Evolutionary conservation across 2,113 vertebrate genomes (phyloP).

Genomic region (Carassius gibelio): DNA sequence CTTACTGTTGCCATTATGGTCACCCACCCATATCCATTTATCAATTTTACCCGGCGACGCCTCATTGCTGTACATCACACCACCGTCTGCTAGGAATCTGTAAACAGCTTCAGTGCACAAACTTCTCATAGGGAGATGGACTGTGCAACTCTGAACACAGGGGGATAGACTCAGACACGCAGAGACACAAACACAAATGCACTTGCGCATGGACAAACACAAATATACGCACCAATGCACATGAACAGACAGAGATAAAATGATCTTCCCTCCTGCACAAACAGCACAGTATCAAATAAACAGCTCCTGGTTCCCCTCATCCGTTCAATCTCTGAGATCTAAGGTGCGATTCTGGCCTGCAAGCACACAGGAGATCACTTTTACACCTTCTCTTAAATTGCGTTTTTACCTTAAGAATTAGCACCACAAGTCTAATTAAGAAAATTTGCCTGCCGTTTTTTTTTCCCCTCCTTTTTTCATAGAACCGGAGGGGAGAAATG

Average conservation of each 20-base stretch:
- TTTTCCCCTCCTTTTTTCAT: constrained; percentile 50
- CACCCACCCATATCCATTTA: constrained; percentile 58
- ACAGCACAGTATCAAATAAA: constrained; percentile 50
- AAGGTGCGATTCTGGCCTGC: constrained; percentile 70
- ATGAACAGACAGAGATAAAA: not conserved
- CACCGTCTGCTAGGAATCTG: constrained; percentile 50
- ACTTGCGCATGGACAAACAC: not conserved
- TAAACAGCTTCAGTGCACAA: constrained; percentile 54
- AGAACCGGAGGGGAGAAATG: constrained; percentile 87
- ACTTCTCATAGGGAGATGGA: constrained; percentile 15
- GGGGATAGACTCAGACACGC: constrained; percentile 1
- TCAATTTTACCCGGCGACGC: constrained; percentile 54
- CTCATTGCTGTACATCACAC: constrained; percentile 53
- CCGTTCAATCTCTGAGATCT: constrained; percentile 61
- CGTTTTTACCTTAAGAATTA: constrained; percentile 92
- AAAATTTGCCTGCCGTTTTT: constrained; percentile 92
- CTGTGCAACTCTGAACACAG: not conserved
- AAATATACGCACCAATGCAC: not conserved
- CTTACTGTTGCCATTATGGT: constrained; percentile 57
- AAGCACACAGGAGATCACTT: constrained; percentile 90
- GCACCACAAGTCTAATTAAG: constrained; percentile 95
- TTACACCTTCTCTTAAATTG: constrained; percentile 83
- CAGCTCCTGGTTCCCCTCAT: constrained; percentile 23
- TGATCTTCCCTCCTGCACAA: constrained; percentile 84
- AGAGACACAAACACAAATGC: not conserved